A percentile compares a stretch with the other conserved stretches of the same genome.
Evolutionary conservation across 2,888 invertebrate genomes (phyloP).

Genomic region (Cheilosia scutellata): DNA sequence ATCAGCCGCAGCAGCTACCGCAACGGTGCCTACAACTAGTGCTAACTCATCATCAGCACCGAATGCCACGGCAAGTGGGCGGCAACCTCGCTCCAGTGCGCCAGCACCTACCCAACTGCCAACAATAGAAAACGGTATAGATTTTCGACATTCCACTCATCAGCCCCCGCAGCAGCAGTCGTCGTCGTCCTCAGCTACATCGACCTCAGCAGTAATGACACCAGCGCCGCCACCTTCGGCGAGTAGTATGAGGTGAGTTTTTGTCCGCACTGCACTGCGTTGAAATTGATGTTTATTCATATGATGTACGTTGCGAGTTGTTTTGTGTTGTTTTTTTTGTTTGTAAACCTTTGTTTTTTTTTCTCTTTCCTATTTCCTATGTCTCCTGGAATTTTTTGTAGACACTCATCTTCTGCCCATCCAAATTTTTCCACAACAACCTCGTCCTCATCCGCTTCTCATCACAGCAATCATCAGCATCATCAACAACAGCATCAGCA

Average conservation of each 20-base stretch:
- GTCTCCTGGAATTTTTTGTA: conserved; percentile 63
- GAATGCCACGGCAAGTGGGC: conserved; percentile 69
- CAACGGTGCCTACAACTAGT: conserved; percentile 64
- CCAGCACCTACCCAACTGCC: conserved; percentile 43
- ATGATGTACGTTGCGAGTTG: conserved; percentile 28
- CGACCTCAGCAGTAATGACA: conserved; percentile 34
- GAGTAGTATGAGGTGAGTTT: conserved; percentile 78
- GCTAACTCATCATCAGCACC: conserved; percentile 66
- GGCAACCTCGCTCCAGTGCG: conserved; percentile 42
- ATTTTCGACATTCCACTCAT: conserved; percentile 79
- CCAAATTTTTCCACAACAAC: conserved; percentile 80
- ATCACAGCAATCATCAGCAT: conserved; percentile 73
- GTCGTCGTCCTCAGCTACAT: conserved; percentile 1
- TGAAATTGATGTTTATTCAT: not conserved
- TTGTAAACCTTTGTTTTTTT: conserved; percentile 37
- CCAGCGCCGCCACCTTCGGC: conserved; percentile 58
- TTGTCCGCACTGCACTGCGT: not conserved
- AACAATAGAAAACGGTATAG: conserved; percentile 81
- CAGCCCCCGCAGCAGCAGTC: conserved; percentile 67
- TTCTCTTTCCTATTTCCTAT: conserved; percentile 42
- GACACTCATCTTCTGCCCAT: conserved; percentile 81
- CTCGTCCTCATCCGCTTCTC: conserved; percentile 74
- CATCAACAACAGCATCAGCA: conserved; percentile 75
- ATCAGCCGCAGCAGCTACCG: conserved; percentile 65
- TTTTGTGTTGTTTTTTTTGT: conserved; percentile 22